Conservation (phyloP, 2,113 vertebrate species). For the Mastomys coucha region DNA sequence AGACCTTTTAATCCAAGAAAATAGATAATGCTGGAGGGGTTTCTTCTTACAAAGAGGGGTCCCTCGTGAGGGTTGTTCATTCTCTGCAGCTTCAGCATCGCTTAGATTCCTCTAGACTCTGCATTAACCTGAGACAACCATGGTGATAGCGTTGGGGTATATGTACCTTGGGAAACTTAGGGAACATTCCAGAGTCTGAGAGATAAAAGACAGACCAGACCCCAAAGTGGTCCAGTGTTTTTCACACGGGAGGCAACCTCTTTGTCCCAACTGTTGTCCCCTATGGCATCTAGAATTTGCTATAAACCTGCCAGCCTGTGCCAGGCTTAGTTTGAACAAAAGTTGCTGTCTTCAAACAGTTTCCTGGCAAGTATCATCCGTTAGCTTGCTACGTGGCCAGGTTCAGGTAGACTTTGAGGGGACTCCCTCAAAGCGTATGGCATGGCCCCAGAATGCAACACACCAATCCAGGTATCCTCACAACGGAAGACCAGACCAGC, state of each 20-base stretch:
- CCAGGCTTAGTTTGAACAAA: conserved; percentile 24
- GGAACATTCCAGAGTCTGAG: not conserved
- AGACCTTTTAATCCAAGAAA: not conserved
- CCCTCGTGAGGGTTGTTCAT: not conserved
- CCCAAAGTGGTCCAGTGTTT: not conserved
- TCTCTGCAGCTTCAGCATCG: not conserved
- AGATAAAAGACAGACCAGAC: not conserved
- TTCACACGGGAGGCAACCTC: not conserved
- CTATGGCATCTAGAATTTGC: not conserved
- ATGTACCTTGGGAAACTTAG: not conserved
- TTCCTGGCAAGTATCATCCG: not conserved
- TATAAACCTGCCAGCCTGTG: not conserved
- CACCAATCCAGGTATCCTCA: not conserved
- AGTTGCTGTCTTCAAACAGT: not conserved
- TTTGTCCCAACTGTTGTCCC: not conserved
- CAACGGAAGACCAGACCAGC: too few relatives aligned
- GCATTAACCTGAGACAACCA: not conserved
- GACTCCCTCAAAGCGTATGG: not conserved
- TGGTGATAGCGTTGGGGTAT: not conserved
- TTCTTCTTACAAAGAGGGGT: not conserved
- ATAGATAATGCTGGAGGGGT: not conserved
- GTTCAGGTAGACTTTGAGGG: not conserved
- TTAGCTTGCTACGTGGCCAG: not conserved
- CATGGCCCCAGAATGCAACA: not conserved
- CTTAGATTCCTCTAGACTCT: not conserved